Percentiles rank a stretch among this genome's conserved stretches.
phyloP scores from a whole-genome alignment of 2,113 vertebrate genomes.

The Chrysemys picta region DNA sequence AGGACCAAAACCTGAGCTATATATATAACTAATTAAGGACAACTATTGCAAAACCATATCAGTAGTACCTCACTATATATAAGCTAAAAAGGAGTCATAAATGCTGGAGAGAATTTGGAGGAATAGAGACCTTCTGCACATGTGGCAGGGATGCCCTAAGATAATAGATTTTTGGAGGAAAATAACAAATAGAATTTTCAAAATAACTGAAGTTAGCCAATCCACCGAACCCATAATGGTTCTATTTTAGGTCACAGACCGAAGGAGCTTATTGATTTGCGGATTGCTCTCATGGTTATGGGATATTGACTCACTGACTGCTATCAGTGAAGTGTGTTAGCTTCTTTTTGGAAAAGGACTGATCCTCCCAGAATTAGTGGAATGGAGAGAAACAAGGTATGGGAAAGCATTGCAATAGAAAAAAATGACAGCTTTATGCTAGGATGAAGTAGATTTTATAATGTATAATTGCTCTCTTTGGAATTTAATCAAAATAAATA shows the following conservation, averaged over 20 bases:
- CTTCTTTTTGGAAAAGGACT: not conserved
- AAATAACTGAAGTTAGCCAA: not conserved
- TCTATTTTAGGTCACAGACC: not conserved
- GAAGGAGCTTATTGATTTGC: slow-evolving; percentile 17
- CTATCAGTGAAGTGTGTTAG: not conserved
- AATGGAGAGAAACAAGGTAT: not conserved
- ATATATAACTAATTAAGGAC: too few species aligned
- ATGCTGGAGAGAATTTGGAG: not conserved
- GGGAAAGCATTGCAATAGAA: not conserved
- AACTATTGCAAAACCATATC: not conserved
- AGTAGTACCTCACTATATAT: not conserved
- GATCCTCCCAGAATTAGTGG: not conserved
- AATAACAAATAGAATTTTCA: not conserved
- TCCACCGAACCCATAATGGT: slow-evolving; percentile 21
- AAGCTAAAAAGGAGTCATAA: not conserved
- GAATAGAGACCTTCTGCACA: not conserved
- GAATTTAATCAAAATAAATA: not conserved
- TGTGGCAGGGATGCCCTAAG: not conserved
- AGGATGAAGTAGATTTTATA: rapidly evolving
- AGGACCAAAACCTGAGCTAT: not conserved
- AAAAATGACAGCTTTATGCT: not conserved
- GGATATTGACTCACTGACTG: slow-evolving; percentile 11
- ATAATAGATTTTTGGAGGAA: not conserved
- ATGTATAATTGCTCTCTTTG: not conserved
- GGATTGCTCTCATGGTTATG: not conserved